phyloP scores from a whole-genome alignment of 2,888 invertebrate genomes.

The Thereva unica region DNA sequence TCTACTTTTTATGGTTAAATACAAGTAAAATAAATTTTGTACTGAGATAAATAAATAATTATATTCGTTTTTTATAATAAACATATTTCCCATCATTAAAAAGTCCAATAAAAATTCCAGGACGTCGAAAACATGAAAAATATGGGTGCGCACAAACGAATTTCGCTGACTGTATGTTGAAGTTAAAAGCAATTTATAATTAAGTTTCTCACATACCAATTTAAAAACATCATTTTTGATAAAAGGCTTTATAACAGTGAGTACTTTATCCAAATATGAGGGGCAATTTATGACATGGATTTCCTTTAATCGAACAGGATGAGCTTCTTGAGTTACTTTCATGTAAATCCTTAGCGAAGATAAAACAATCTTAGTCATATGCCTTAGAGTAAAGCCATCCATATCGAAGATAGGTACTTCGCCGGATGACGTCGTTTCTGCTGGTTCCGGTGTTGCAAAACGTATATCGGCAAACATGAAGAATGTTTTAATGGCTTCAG shows the following conservation, averaged over 20 bases:
- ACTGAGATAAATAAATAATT: too few relatives aligned
- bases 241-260: constrained; percentile 67
- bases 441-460: constrained; percentile 63
- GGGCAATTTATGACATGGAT: constrained; percentile 71
- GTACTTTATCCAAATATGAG: constrained; percentile 67
- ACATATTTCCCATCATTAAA: too few relatives aligned
- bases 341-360: constrained; percentile 70
- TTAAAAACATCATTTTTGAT: constrained; percentile 68
- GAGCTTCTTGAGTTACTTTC: constrained; percentile 74
- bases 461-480: constrained; percentile 74
- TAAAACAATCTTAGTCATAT: constrained; percentile 67
- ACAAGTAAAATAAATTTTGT: too few relatives aligned
- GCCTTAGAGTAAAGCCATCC: constrained; percentile 66
- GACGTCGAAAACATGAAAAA: too few relatives aligned
- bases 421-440: constrained; percentile 64
- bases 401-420: constrained; percentile 76
- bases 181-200: neutral
- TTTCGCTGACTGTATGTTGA: too few relatives aligned
- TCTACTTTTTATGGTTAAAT: too few relatives aligned
- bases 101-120: too few relatives aligned
- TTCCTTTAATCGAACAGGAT: constrained; percentile 68
- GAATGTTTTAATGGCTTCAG: constrained; percentile 70
- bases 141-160: too few relatives aligned
- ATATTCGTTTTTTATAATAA: too few relatives aligned
- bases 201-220: constrained; percentile 60